phyloP scores from a whole-genome alignment of 2,797 vertebrate genomes.

The Squalus acanthias region DNA sequence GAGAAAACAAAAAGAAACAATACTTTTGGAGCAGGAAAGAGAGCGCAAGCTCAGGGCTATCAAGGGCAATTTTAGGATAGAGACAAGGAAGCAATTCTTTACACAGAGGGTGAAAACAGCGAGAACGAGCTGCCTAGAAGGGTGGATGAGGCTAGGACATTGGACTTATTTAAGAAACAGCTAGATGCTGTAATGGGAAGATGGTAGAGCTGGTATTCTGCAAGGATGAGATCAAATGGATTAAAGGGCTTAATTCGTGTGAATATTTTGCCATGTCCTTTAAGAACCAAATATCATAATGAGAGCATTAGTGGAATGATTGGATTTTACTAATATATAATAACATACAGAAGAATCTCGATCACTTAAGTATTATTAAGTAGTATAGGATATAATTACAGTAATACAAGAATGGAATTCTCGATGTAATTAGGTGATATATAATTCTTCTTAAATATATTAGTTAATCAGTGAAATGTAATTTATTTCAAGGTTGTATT shows the following conservation, averaged over 20 bases:
- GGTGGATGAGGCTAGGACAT: neutral
- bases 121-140: neutral
- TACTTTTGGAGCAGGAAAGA: neutral
- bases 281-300: neutral
- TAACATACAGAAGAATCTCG: neutral
- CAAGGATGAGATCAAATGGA: neutral
- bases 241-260: neutral
- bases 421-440: neutral
- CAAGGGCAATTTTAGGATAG: neutral
- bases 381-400: neutral
- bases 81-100: neutral
- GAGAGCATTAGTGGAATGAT: neutral
- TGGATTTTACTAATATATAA: conserved; percentile 24
- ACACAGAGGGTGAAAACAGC: neutral
- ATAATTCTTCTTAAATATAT: neutral
- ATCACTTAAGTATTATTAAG: neutral
- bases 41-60: neutral
- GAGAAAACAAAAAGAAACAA: neutral
- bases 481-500: neutral
- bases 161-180: neutral
- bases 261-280: neutral
- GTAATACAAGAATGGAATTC: conserved; percentile 7
- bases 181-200: neutral
- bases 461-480: neutral
- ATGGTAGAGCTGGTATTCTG: neutral